Base-by-base conservation (phyloP, 2,888 invertebrate genomes). In the Pseudoips prasinana region DNA sequence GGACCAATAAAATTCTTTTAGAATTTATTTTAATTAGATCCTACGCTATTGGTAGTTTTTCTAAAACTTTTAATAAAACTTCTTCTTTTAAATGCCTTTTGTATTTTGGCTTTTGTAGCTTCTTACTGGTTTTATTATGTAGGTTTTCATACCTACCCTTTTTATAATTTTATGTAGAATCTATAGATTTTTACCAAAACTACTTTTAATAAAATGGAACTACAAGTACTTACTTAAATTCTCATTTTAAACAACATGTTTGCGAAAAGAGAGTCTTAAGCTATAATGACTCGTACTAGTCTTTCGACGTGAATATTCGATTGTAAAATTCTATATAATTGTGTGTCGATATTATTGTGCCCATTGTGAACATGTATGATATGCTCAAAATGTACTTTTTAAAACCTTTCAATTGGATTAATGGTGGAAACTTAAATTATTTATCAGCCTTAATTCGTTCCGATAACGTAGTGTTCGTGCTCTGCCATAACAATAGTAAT, bases 1-100 rank as follows among this genome's bases (percentile, higher is more conserved):
- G 83, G 83, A 81, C 82, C 82, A 83, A 82, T 61, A 56, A 46
- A 46, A 46, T 75, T 81, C 34, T 49, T 80, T 80, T 78, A 64
- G 68, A 80, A 75, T 76, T 79, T 73, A 79, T 77, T 78, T 64
- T 73, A 64, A 55, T 54, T 18, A 42, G 59, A 73, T 73, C 73
- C 61, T 73, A 75, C 35, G 63, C 69, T 53, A 14, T 50, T 41
- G 30, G 53, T 58, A 55, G 56, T 59, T 59, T 66, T 51, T 41
- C 56, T 49, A 54, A 36, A 46, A 48, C 36, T 27, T 20, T 44
- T 48, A 32, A 27, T n/a, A n/a, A 27, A 31, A 24, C 25, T 29
- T 14, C 14, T 14, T 14, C 40, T 44, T 42, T 43, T 45, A 45
- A 25, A 23, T 14, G 35, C 7, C 3, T 39, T 33, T 41, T 32